Percentiles rank a stretch among this genome's conserved stretches.
phyloP scores from a whole-genome alignment of 2,888 invertebrate species.

The Erynnis tages region DNA sequence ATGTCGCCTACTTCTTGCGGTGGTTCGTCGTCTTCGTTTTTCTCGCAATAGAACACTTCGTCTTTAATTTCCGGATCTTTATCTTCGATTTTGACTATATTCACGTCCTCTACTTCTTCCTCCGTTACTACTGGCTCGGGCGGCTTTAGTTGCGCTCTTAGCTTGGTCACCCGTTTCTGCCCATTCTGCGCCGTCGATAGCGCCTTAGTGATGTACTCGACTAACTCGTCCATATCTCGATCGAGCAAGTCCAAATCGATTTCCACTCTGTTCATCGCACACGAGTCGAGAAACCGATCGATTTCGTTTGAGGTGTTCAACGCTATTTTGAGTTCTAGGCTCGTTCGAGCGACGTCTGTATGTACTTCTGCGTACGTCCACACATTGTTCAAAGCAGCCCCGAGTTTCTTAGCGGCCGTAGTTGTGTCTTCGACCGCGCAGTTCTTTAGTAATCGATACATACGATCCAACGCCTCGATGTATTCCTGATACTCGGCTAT shows the following conservation, averaged over 20 bases:
- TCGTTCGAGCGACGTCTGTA: constrained; percentile 57
- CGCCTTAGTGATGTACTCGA: constrained; percentile 61
- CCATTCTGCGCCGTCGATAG: constrained; percentile 59
- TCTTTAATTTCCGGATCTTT: constrained; percentile 61
- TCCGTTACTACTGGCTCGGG: constrained; percentile 29
- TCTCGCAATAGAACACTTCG: constrained; percentile 73
- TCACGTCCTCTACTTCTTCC: constrained; percentile 39
- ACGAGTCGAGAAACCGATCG: constrained; percentile 70
- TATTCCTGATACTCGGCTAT: constrained; percentile 54
- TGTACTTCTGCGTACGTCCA: constrained; percentile 75
- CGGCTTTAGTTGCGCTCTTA: constrained; percentile 48
- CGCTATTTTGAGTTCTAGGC: constrained; percentile 63
- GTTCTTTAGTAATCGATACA: constrained; percentile 69
- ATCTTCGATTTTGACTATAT: constrained; percentile 60
- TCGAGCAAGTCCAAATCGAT: constrained; percentile 58
- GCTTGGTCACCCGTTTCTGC: constrained; percentile 63
- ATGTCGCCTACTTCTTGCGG: constrained; percentile 50
- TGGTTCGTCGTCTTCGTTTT: constrained; percentile 61
- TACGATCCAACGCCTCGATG: constrained; percentile 57
- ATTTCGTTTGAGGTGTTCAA: constrained; percentile 61
- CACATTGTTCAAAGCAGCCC: constrained; percentile 50
- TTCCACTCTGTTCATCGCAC: constrained; percentile 61
- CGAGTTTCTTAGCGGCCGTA: constrained; percentile 49
- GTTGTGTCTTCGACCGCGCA: constrained; percentile 49
- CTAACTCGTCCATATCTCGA: constrained; percentile 64